Evolutionary conservation across 2,797 vertebrate genomes (phyloP), one percentile per base, ranked within the genome.

Genomic region (Fistularia commersonii): DNA sequence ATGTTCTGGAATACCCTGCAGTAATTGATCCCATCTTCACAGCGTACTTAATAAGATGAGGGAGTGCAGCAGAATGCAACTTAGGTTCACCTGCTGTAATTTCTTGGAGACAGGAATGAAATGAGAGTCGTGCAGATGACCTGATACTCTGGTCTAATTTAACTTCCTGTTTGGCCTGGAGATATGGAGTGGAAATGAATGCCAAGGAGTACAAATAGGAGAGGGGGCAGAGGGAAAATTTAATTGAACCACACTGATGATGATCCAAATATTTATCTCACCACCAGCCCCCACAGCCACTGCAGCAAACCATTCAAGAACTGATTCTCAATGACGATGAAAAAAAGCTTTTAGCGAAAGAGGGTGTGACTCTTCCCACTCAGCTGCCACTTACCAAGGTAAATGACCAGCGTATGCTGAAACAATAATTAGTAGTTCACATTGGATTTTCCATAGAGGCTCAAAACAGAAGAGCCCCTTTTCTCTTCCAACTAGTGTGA

Each of bases 371-470:
- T 7, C 84, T 99, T 37, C 92, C 97, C 39, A 91, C 81, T 0
- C 93, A 97, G 66, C 88, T 98, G 32, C 97, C 96, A 32, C 95
- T 98, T 31, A 96, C 94, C 62, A 99, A 97, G 92, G 96, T 96
- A 83, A 54, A 8, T 47, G 9, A 9, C 57, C 47, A 48, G 2
- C 41, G n/a, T 39, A 15, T 48, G 31, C 1, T 8, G 38, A 42
- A 51, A 48, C 41, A 58, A 47, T 35, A 8, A 14, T 8, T 13
- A 37, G 10, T 14, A 7, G 32, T 31, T 54, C 5, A 9, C 1
- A 5, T 6, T 48, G 32, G 52, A 14, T 11, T 31, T 44, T 42
- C 55, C 1, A 2, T 1, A 13, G 31, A 45, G 33, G 4, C 4
- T 10, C 5, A n/a, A 45, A 57, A 48, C 45, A 64, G 9, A 11